Conservation (phyloP, 23 tunicate species). For the Corella eumyota region DNA sequence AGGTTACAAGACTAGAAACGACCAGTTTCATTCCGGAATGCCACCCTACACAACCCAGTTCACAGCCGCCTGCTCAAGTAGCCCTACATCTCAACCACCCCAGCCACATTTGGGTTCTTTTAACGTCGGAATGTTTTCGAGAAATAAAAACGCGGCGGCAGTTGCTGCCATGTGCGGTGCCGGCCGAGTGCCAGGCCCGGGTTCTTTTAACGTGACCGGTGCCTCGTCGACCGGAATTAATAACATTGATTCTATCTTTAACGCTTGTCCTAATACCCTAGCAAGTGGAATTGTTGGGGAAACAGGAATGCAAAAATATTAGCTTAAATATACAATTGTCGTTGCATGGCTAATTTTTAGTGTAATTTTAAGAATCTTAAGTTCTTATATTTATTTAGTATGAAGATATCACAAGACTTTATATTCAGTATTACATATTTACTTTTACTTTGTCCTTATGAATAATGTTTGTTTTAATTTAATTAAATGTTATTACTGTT, state of each 20-base stretch:
- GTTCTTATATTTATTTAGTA: too few species aligned
- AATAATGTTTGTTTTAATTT: too few species aligned
- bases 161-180: not conserved
- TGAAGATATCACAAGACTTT: too few species aligned
- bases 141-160: not conserved
- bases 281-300: not conserved
- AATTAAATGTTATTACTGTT: too few species aligned
- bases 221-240: not conserved
- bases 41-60: conserved; percentile 30
- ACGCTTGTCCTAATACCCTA: not conserved
- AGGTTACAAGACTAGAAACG: conserved; percentile 21
- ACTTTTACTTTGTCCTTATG: too few species aligned
- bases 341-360: too few species aligned
- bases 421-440: too few species aligned
- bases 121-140: conserved; percentile 18
- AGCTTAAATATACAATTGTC: too few species aligned
- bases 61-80: conserved; percentile 23
- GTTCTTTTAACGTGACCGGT: too few species aligned
- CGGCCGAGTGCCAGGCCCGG: too few species aligned
- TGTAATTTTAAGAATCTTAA: too few species aligned
- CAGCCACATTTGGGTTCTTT: too few species aligned
- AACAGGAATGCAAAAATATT: conserved; percentile 1
- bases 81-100: not conserved
- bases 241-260: conserved; percentile 3
- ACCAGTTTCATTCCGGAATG: conserved; percentile 1